phyloP scores from a whole-genome alignment of 2,113 vertebrate species.

The Paradisaea rubra region DNA sequence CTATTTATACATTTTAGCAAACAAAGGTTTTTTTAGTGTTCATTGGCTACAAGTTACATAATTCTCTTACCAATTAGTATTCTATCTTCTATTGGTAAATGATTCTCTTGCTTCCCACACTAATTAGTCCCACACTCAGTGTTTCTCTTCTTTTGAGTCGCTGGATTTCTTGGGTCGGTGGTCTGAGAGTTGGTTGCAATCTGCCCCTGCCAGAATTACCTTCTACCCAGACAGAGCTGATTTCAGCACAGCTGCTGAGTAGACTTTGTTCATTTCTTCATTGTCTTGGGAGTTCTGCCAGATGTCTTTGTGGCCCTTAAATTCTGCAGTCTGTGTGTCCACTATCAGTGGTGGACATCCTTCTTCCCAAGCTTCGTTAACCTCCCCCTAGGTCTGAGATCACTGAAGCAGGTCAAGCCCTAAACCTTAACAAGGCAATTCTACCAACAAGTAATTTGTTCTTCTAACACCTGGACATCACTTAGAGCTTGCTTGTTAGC shows the following conservation, averaged over 20 bases:
- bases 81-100: neutral
- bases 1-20: neutral
- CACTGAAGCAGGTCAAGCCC: neutral
- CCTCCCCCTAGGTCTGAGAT: neutral
- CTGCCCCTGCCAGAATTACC: neutral
- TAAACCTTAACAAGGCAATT: neutral
- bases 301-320: rapidly evolving
- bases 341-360: neutral
- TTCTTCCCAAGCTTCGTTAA: neutral
- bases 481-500: neutral
- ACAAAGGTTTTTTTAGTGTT: neutral
- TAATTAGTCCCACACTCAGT: neutral
- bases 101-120: neutral
- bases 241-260: neutral
- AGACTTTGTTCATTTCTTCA: neutral
- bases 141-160: neutral
- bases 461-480: neutral
- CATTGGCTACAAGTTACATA: neutral
- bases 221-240: neutral
- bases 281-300: neutral
- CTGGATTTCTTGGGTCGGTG: neutral
- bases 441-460: neutral
- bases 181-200: rapidly evolving
- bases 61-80: neutral
- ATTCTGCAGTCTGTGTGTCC: neutral